Conservation (phyloP, 1,140 invertebrate genomes). For the Physella acuta region DNA sequence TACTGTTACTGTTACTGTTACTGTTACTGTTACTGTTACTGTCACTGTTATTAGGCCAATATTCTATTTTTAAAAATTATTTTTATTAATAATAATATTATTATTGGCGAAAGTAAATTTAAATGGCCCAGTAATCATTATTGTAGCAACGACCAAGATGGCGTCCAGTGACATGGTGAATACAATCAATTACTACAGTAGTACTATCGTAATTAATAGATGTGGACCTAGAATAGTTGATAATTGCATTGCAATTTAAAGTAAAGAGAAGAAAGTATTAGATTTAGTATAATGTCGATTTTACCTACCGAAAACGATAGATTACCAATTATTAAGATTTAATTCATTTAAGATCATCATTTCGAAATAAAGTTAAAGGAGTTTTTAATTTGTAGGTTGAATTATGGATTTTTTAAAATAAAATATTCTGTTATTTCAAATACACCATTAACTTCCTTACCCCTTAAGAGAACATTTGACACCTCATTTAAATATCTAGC, state of each 20-base stretch:
- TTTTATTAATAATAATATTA: neutral
- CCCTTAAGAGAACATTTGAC: too few relatives aligned
- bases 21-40: too few relatives aligned
- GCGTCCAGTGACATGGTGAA: slow-evolving; percentile 33
- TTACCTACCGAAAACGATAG: too few relatives aligned
- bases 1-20: too few relatives aligned
- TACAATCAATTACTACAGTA: neutral
- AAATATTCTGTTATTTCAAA: too few relatives aligned
- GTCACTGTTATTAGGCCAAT: too few relatives aligned
- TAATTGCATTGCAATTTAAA: neutral
- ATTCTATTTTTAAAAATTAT: slow-evolving; percentile 8
- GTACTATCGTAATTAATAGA: neutral
- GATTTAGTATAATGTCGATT: neutral
- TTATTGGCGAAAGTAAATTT: neutral
- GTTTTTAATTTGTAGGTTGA: too few relatives aligned
- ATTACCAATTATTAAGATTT: neutral
- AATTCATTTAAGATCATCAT: neutral
- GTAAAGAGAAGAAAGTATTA: neutral
- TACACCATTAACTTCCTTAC: too few relatives aligned
- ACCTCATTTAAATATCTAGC: too few relatives aligned
- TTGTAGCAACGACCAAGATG: slow-evolving; percentile 48
- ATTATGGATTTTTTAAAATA: too few relatives aligned
- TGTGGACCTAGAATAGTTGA: neutral
- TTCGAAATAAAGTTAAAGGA: neutral
- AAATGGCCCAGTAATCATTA: slow-evolving; percentile 30